These are phyloP conservation scores for Marasmarcha lunaedactyla DNA, from an alignment of 2,888 invertebrate species.

Conservation along the genomic window DNA sequence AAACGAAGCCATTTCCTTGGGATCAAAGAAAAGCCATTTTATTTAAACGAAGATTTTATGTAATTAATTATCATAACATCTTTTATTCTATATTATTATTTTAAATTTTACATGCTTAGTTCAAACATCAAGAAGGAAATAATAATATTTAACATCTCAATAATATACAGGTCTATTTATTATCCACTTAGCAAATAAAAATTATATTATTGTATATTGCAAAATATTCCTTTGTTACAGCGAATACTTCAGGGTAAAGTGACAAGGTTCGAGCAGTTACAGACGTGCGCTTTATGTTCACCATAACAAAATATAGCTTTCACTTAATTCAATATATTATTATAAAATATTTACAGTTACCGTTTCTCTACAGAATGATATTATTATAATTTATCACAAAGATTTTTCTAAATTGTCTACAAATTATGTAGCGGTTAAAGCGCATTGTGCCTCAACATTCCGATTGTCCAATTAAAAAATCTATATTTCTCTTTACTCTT, in stretches of 20 bases:
- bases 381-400: slow-evolving; percentile 58
- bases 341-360: slow-evolving; percentile 44
- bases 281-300: slow-evolving; percentile 43
- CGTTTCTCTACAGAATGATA: slow-evolving; percentile 47
- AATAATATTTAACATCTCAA: slow-evolving; percentile 69
- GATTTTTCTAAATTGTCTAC: slow-evolving; percentile 50
- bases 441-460: slow-evolving; percentile 26
- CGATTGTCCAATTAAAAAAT: slow-evolving; percentile 1
- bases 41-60: slow-evolving; percentile 62
- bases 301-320: slow-evolving; percentile 63
- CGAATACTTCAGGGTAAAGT: slow-evolving; percentile 35
- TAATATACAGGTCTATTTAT: slow-evolving; percentile 64
- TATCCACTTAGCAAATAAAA: slow-evolving; percentile 59
- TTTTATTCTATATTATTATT: slow-evolving; percentile 71
- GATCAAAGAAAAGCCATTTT: slow-evolving; percentile 29
- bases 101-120: slow-evolving; percentile 70
- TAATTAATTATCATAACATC: slow-evolving; percentile 71
- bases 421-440: slow-evolving; percentile 29
- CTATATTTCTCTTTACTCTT: slow-evolving; percentile 3
- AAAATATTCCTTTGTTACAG: slow-evolving; percentile 66
- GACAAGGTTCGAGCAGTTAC: slow-evolving; percentile 25
- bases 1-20: too few species aligned
- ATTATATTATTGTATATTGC: slow-evolving; percentile 52
- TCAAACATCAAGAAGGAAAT: slow-evolving; percentile 68
- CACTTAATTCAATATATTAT: slow-evolving; percentile 39